Evolutionary conservation across 2,113 vertebrate genomes (phyloP), one percentile per base, ranked within the genome.

Genomic region (Phaetusa simplex): DNA sequence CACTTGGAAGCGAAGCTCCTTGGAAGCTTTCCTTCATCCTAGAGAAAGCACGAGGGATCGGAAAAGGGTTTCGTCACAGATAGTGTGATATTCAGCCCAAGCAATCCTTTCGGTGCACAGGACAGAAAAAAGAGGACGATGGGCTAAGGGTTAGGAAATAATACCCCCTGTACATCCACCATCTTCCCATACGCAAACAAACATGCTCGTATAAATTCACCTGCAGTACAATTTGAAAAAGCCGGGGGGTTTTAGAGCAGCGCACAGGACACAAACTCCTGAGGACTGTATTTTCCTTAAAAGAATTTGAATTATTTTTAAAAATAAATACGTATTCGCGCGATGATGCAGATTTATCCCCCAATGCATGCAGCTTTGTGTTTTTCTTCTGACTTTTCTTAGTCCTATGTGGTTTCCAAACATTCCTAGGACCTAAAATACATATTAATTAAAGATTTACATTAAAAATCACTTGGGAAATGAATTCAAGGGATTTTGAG

Each of bases 191-290:
- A 21, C 11, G 52, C 24, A 74, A 53, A 66, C 12, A 27, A 43
- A 29, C 0, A 2, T 8, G 27, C 5, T 70, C 27, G 6, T n/a
- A 23, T 26, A 74, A 53, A 91, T 67, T 82, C 47, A 74, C 17
- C 6, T 36, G 26, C 22, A 76, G 29, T 5, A 5, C 6, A 58
- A 2, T 50, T 76, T 61, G 32, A 61, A 62, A 80, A 94, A 29
- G 1, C n/a, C 0, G 9, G 2, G 0, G 0, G 2, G 21, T 27
- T 82, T 79, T 34, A 59, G 20, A 85, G 42, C 14, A 55, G 0
- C 3, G 8, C 17, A 21, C 9, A 52, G 12, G n/a, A 65, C 15
- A 53, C 27, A 62, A 52, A 64, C 14, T 55, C 53, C 14, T 56
- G 29, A 71, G 86, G 74, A 65, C 2, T 42, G 3, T 32, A 26